A percentile compares a stretch with the other conserved stretches of the same genome.
These are phyloP conservation scores for Rhinogobius similis DNA, from an alignment of 2,113 vertebrate species.

Conservation along the genomic window DNA sequence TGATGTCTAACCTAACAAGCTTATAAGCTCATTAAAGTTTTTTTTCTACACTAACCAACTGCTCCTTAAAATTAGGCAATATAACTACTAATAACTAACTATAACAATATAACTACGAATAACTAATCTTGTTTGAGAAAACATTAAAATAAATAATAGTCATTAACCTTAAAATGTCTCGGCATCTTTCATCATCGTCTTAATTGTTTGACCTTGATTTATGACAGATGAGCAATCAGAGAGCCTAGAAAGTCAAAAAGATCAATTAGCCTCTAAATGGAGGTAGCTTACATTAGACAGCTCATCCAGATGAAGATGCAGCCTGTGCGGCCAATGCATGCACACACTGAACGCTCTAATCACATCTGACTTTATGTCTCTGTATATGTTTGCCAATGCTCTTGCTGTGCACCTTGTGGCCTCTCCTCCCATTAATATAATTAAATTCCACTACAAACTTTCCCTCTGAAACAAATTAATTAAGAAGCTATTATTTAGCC, in stretches of 20 bases:
- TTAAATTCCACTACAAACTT: constrained; percentile 79
- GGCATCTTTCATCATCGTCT: not conserved
- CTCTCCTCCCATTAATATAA: constrained; percentile 74
- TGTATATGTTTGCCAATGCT: constrained; percentile 33
- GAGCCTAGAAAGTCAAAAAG: not conserved
- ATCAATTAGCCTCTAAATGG: not conserved
- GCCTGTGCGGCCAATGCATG: not conserved
- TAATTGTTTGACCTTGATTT: not conserved
- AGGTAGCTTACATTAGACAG: not conserved
- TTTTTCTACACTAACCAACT: not conserved
- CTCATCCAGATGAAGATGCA: not conserved
- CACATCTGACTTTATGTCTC: constrained; percentile 41
- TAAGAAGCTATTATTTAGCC: constrained; percentile 87
- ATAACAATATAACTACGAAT: not conserved
- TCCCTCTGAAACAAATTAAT: constrained; percentile 82
- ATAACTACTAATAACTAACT: too few species aligned
- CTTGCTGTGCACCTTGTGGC: constrained; percentile 62
- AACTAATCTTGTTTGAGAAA: not conserved
- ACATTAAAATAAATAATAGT: not conserved
- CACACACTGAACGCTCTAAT: constrained; percentile 22
- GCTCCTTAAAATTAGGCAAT: not conserved
- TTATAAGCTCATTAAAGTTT: not conserved
- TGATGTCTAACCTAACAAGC: too few species aligned
- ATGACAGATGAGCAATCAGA: not conserved
- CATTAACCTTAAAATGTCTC: not conserved